A percentile compares a stretch with the other conserved stretches of the same genome.
Conservation (phyloP, 2,113 vertebrate species). For the Dasyornis broadbenti region DNA sequence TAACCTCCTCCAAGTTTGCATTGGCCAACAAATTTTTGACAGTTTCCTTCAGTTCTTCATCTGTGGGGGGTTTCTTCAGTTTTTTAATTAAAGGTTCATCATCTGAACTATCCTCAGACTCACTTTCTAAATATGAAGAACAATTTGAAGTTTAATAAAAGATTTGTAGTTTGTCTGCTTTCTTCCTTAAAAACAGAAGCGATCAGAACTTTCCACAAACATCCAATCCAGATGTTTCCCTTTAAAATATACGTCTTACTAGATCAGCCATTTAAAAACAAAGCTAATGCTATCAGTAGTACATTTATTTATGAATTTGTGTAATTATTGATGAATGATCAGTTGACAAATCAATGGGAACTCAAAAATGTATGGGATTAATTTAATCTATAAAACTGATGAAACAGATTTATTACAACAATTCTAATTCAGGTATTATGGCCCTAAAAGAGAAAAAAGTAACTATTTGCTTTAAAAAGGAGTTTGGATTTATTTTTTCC, state of each 20-base stretch:
- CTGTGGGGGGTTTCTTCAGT: constrained; percentile 84
- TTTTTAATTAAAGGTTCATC: constrained; percentile 92
- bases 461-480: background rate
- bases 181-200: background rate
- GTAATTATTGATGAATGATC: background rate
- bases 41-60: constrained; percentile 87
- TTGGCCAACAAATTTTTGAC: constrained; percentile 84
- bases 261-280: background rate
- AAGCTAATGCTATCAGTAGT: background rate
- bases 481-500: accelerated
- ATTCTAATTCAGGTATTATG: background rate
- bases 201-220: background rate
- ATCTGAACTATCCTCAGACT: constrained; percentile 88
- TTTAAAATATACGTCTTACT: background rate
- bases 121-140: constrained; percentile 72
- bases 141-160: background rate
- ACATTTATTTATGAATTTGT: background rate
- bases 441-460: background rate
- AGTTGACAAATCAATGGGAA: background rate
- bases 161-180: background rate
- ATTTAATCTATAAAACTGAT: background rate
- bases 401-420: background rate
- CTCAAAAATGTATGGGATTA: background rate
- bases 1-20: constrained; percentile 91
- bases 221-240: background rate